Evolutionary conservation across 2,888 invertebrate species (phyloP).

Genomic region (Oegoconia quadripuncta): DNA sequence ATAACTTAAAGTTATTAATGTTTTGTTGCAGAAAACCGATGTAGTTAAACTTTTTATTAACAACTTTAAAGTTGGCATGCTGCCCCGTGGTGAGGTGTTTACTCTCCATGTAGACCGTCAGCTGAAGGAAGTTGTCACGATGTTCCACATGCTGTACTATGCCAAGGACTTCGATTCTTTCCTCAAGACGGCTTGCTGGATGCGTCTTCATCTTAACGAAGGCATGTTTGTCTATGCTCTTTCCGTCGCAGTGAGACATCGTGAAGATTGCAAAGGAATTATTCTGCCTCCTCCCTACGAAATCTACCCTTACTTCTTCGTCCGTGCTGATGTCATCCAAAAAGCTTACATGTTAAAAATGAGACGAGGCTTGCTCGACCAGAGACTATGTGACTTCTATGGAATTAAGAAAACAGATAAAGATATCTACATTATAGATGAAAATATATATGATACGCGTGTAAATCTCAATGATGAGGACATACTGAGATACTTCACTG

Average conservation of each 20-base stretch:
- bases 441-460: slow-evolving; percentile 81
- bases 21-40: slow-evolving; percentile 79
- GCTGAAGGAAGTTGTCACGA: slow-evolving; percentile 67
- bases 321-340: slow-evolving; percentile 82
- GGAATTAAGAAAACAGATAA: slow-evolving; percentile 71
- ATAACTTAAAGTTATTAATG: too few species aligned
- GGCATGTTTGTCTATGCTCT: slow-evolving; percentile 79
- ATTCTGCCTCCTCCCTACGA: slow-evolving; percentile 79
- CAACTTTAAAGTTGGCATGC: slow-evolving; percentile 69
- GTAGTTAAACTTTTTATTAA: slow-evolving; percentile 78
- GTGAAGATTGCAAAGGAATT: slow-evolving; percentile 69
- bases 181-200: slow-evolving; percentile 72
- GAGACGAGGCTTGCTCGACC: slow-evolving; percentile 63
- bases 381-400: slow-evolving; percentile 71
- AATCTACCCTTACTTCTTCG: slow-evolving; percentile 82
- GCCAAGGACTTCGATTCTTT: slow-evolving; percentile 75
- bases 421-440: slow-evolving; percentile 79
- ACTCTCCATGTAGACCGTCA: slow-evolving; percentile 71
- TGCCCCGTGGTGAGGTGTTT: slow-evolving; percentile 78
- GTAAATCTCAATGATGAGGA: slow-evolving; percentile 75
- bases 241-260: slow-evolving; percentile 72
- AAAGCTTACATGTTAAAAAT: slow-evolving; percentile 74
- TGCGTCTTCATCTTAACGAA: slow-evolving; percentile 74
- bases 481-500: slow-evolving; percentile 81
- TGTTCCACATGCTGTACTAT: slow-evolving; percentile 76